phyloP scores from a whole-genome alignment of 2,113 vertebrate species.

The Bettongia penicillata region DNA sequence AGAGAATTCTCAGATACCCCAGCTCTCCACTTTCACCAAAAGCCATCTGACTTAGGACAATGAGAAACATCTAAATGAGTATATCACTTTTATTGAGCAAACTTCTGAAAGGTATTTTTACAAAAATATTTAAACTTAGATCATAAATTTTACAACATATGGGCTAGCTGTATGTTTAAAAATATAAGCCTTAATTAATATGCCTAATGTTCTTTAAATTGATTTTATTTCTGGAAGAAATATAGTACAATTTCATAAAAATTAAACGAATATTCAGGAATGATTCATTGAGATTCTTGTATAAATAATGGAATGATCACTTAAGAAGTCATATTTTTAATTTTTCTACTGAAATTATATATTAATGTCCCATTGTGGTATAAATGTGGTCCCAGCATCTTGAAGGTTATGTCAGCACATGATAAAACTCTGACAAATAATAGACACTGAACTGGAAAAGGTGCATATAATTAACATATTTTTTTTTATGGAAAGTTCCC shows the following conservation, averaged over 20 bases:
- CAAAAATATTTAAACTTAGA: constrained; percentile 23
- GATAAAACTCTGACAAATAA: not conserved
- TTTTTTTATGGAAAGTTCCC: too few species aligned
- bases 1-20: constrained; percentile 35
- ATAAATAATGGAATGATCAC: not conserved
- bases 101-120: constrained; percentile 23
- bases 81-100: constrained; percentile 47
- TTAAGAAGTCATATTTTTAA: not conserved
- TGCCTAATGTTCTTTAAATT: not conserved
- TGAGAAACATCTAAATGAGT: not conserved
- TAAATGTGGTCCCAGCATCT: not conserved
- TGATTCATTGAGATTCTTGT: not conserved
- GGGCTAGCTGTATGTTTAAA: not conserved
- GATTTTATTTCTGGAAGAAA: not conserved
- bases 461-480: too few species aligned
- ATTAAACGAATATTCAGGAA: not conserved
- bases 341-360: not conserved
- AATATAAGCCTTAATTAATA: not conserved
- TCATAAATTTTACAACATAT: not conserved
- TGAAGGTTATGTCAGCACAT: not conserved
- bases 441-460: not conserved
- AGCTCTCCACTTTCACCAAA: constrained; percentile 32
- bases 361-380: not conserved
- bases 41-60: constrained; percentile 12
- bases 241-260: not conserved